Evolutionary conservation across 2,113 vertebrate genomes (phyloP), one percentile per base, ranked within the genome.

Genomic region (Grallaria varia): DNA sequence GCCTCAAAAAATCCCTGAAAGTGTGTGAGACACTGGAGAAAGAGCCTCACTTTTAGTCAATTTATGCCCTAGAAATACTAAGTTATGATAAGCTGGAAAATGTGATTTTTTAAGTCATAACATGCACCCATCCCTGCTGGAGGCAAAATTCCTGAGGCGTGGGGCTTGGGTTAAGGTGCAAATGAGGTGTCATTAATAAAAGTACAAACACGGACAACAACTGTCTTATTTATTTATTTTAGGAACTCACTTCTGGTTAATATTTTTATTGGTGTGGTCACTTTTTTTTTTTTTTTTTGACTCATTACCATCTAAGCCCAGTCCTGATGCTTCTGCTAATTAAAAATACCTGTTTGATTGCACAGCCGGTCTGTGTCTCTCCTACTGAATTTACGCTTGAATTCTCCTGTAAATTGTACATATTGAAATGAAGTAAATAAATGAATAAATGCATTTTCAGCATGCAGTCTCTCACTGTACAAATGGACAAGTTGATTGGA

Each of bases 291-390:
- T 23, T 47, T 27, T 78, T 58, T 37, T 78, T 5, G 5, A 33
- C 31, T 14, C 33, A 21, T 10, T 13, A 15, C 9, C 18, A 3
- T 63, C 94, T 71, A 68, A 84, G 22, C 56, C 49, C 83, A 71
- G 81, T 59, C 87, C 92, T 69, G 14, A 22, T 1, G 60, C 91
- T 97, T 84, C 63, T 23, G 84, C 81, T 67, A 39, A 89, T 82
- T 75, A 53, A 2, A 12, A 3, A 1, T 10, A 42, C 40, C 23
- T 24, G 66, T 59, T 67, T 30, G 60, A 55, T 73, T 69, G 84
- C 95, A 96, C 94, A 98, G 93, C 96, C 91, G 92, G 88, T 96
- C 96, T 98, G 91, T 97, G 97, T 97, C 96, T 96, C 88, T 88
- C 49, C 95, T 97, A 95, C 87, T 96, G 92, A 97, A 96, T 93